phyloP scores from a whole-genome alignment of 53 echinoderm and acorn worm genomes.

The Mesocentrotus franciscanus region DNA sequence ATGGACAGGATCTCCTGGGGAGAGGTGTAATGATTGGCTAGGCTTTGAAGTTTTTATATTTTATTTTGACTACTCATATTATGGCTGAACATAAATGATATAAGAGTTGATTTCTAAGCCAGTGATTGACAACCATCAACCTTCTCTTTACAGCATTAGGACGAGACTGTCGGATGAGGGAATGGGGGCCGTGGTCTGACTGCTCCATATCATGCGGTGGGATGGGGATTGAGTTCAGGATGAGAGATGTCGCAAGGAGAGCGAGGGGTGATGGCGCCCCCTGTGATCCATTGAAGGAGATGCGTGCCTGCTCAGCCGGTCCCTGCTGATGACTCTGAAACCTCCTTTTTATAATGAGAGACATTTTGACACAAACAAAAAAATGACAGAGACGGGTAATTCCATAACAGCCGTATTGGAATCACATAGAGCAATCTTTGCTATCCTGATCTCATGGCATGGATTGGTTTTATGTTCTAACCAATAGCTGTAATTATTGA shows the following conservation, averaged over 20 bases:
- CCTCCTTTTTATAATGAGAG: neutral
- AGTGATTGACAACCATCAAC: neutral
- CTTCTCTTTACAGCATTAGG: constrained; percentile 20
- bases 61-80: no score
- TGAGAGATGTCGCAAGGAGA: constrained; percentile 76
- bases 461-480: no score
- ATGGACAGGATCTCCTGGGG: no score
- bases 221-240: constrained; percentile 79
- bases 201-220: constrained; percentile 89
- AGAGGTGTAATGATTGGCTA: no score
- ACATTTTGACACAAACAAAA: neutral
- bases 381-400: neutral
- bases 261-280: constrained; percentile 72
- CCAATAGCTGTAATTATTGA: no score
- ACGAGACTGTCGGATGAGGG: constrained; percentile 86
- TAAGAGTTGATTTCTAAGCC: neutral
- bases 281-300: constrained; percentile 80
- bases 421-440: no score
- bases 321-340: constrained; percentile 30
- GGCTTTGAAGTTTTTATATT: no score
- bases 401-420: neutral
- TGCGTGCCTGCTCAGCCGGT: constrained; percentile 74
- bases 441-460: no score
- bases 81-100: no score
- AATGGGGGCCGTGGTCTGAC: constrained; percentile 86